phyloP scores from a whole-genome alignment of 2,888 invertebrate species.

The Hesperia comma region DNA sequence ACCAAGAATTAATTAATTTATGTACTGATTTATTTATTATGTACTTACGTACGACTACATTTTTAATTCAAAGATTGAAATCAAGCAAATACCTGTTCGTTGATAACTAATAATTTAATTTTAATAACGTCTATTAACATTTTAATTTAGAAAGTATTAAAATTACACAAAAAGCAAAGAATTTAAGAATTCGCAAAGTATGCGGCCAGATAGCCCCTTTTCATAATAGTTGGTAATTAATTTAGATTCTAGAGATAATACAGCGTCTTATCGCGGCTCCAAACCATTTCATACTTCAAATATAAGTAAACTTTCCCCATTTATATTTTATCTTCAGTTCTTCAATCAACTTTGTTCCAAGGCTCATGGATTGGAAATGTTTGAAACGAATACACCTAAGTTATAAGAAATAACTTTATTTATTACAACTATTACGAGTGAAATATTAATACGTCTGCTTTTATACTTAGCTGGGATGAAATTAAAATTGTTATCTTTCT shows the following conservation, averaged over 20 bases:
- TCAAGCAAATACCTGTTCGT: too few relatives aligned
- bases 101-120: background rate
- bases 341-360: constrained; percentile 69
- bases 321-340: constrained; percentile 74
- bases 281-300: constrained; percentile 47
- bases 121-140: background rate
- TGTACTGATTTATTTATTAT: too few relatives aligned
- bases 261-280: constrained; percentile 45
- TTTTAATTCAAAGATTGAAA: too few relatives aligned
- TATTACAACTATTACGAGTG: constrained; percentile 41
- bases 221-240: constrained; percentile 48
- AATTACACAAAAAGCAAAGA: background rate
- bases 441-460: constrained; percentile 33
- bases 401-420: constrained; percentile 48
- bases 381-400: constrained; percentile 51
- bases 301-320: constrained; percentile 66
- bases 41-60: too few relatives aligned
- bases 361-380: constrained; percentile 68
- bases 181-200: constrained; percentile 12
- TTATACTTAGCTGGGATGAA: constrained; percentile 38
- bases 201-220: constrained; percentile 35
- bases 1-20: too few relatives aligned
- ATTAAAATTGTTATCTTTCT: constrained; percentile 35
- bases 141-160: background rate
- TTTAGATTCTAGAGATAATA: constrained; percentile 46